These are phyloP conservation scores for Drymodes brunneopygia DNA, from an alignment of 2,113 vertebrate species.

Conservation along the genomic window DNA sequence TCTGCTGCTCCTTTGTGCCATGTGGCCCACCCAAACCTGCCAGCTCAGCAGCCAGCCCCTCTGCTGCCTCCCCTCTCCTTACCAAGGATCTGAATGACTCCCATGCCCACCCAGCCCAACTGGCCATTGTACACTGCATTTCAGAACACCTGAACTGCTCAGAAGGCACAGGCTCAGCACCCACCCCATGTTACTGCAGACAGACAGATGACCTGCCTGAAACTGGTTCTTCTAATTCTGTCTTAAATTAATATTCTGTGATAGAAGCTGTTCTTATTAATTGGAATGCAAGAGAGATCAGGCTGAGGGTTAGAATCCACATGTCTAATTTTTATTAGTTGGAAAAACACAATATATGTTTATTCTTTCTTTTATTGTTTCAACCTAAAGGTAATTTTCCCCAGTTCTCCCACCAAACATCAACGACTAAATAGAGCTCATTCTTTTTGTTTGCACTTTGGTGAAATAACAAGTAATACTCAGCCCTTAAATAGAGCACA, in stretches of 20 bases:
- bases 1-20: background rate
- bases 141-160: background rate
- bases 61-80: background rate
- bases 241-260: background rate
- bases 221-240: background rate
- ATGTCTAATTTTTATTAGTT: background rate
- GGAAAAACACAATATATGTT: background rate
- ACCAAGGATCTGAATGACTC: background rate
- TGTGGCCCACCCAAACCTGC: background rate
- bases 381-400: slow-evolving; percentile 8
- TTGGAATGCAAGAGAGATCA: background rate
- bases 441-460: background rate
- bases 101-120: background rate
- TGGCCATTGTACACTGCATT: rapidly evolving
- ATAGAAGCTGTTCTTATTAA: background rate
- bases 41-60: background rate
- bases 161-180: background rate
- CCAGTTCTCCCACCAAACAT: background rate
- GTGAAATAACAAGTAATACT: background rate
- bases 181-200: background rate
- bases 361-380: background rate
- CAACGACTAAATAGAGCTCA: background rate
- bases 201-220: background rate
- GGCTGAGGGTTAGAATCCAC: background rate
- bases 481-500: background rate